Conservation (phyloP, 2,888 invertebrate species). For the Elmis aenea region DNA sequence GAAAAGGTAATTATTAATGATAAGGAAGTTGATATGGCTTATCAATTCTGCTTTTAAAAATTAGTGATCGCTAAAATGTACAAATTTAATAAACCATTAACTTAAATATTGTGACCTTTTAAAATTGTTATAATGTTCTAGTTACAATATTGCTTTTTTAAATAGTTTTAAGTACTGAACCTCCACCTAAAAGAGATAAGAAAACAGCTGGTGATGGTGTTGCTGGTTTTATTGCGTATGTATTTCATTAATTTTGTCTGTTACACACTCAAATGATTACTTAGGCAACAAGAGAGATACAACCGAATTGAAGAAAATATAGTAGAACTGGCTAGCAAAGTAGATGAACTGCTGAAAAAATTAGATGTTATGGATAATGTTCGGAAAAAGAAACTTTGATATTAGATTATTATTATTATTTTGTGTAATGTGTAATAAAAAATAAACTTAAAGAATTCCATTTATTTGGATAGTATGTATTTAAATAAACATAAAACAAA, state of each 20-base stretch:
- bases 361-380: slow-evolving; percentile 29
- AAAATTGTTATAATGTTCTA: no score
- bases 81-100: no score
- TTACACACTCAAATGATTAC: slow-evolving; percentile 11
- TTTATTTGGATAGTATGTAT: no score
- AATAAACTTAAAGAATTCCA: no score
- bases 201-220: not conserved
- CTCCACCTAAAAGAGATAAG: not conserved
- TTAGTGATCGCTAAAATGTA: no score
- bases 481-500: slow-evolving; percentile 6
- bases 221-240: slow-evolving; percentile 35
- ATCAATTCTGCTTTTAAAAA: no score
- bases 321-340: slow-evolving; percentile 25
- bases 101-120: no score
- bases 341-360: slow-evolving; percentile 30
- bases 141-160: no score
- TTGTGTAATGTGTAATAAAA: slow-evolving; percentile 9
- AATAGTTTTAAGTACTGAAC: no score
- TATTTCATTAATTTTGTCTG: slow-evolving; percentile 5
- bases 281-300: slow-evolving; percentile 37
- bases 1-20: slow-evolving; percentile 4
- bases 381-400: slow-evolving; percentile 7
- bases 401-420: slow-evolving; percentile 3
- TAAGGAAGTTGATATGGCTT: no score
- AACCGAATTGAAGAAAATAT: slow-evolving; percentile 33